Evolutionary conservation across 2,113 vertebrate genomes (phyloP).

Genomic region (Oxyruncus cristatus): DNA sequence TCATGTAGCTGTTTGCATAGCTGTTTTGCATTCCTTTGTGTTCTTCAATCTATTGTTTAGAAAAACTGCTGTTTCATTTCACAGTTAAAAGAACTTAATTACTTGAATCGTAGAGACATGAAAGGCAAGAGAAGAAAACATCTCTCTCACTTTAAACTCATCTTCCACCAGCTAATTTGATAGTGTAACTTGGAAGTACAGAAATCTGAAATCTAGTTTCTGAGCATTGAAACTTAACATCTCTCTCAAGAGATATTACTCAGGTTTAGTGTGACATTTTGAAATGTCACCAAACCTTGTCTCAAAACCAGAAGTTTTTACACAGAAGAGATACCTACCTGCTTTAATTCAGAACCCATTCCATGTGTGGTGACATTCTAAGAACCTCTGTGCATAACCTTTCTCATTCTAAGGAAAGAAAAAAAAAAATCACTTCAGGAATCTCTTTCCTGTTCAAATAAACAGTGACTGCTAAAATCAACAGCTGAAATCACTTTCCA

Average conservation of each 20-base stretch:
- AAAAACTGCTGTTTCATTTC: neutral
- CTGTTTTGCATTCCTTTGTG: neutral
- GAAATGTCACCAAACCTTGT: slow-evolving; percentile 14
- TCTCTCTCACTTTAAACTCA: neutral
- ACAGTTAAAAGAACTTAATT: neutral
- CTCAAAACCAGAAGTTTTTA: slow-evolving; percentile 11
- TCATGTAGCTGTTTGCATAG: neutral
- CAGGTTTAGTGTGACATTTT: slow-evolving; percentile 44
- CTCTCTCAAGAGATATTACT: slow-evolving; percentile 21
- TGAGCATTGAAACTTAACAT: slow-evolving; percentile 22
- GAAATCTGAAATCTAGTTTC: slow-evolving; percentile 31
- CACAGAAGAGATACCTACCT: neutral
- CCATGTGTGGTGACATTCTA: neutral
- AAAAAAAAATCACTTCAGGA: neutral
- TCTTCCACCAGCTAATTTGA: neutral
- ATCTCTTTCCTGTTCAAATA: neutral
- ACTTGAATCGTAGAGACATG: neutral
- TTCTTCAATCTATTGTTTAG: neutral
- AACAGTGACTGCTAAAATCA: neutral
- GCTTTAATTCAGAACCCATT: neutral
- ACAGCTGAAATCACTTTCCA: neutral
- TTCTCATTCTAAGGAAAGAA: neutral
- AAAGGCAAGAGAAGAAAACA: neutral
- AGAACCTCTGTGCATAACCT: neutral
- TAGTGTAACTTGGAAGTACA: neutral